Evolutionary conservation across 2,888 invertebrate species (phyloP).

Genomic region (Meteorus colon): DNA sequence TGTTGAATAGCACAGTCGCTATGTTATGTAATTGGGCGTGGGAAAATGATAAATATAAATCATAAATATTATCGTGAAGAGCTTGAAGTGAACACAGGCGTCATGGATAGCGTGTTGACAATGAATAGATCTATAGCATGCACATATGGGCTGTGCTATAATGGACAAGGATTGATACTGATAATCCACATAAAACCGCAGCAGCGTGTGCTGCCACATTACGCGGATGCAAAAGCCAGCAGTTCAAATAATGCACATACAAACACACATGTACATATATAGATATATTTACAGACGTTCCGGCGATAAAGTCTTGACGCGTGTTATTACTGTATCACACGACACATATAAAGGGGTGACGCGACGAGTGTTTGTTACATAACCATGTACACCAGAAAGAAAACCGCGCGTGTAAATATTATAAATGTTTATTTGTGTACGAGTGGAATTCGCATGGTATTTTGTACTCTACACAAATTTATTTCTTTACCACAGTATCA

Average conservation of each 20-base stretch:
- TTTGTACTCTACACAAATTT: slow-evolving; percentile 30
- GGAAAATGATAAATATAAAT: no score
- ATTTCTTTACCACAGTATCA: not conserved
- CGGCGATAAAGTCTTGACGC: slow-evolving; percentile 59
- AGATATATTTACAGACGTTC: slow-evolving; percentile 48
- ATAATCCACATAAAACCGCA: slow-evolving; percentile 19
- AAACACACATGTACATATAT: slow-evolving; percentile 48
- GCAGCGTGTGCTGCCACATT: slow-evolving; percentile 32
- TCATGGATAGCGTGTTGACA: not conserved
- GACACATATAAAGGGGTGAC: slow-evolving; percentile 52
- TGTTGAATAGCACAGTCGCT: no score
- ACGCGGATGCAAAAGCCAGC: slow-evolving; percentile 52
- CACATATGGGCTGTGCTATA: not conserved
- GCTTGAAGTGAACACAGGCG: no score
- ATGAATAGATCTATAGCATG: not conserved
- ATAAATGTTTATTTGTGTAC: not conserved
- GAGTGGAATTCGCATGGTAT: slow-evolving; percentile 45
- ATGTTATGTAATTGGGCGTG: no score
- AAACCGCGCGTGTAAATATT: slow-evolving; percentile 6
- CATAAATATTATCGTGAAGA: no score
- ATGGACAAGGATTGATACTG: slow-evolving; percentile 12
- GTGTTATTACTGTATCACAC: slow-evolving; percentile 66
- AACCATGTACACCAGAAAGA: slow-evolving; percentile 41
- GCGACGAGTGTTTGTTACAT: slow-evolving; percentile 22
- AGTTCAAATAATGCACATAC: slow-evolving; percentile 56